Percentiles rank a stretch among this genome's conserved stretches.
phyloP scores from a whole-genome alignment of 2,888 invertebrate genomes.

The Apodemia zela region DNA sequence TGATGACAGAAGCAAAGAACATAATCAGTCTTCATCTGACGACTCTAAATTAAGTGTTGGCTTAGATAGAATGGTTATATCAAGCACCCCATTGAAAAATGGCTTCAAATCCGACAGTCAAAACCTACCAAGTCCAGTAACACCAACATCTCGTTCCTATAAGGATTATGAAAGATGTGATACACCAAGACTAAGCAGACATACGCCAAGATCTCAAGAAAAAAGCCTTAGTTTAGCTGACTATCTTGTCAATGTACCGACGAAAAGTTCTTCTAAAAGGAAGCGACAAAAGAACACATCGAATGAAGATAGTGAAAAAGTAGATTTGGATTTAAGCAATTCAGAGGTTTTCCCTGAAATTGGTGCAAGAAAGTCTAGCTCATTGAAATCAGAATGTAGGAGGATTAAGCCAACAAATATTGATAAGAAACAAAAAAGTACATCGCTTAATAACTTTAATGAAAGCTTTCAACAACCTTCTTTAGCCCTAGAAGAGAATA shows the following conservation, averaged over 20 bases:
- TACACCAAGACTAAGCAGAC: conserved; percentile 54
- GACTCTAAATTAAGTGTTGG: conserved; percentile 55
- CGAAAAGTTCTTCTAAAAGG: conserved; percentile 53
- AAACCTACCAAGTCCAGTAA: conserved; percentile 53
- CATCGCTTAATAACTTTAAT: conserved; percentile 59
- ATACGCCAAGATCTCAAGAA: conserved; percentile 53
- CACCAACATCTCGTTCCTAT: conserved; percentile 47
- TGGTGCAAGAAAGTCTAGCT: conserved; percentile 59
- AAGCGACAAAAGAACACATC: conserved; percentile 50
- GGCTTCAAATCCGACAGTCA: conserved; percentile 49
- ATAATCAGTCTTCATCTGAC: conserved; percentile 55
- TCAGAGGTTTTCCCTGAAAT: conserved; percentile 69
- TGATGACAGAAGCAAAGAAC: conserved; percentile 51
- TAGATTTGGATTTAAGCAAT: conserved; percentile 59
- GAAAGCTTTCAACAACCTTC: conserved; percentile 60
- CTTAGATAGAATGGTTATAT: conserved; percentile 49
- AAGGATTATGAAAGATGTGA: conserved; percentile 61
- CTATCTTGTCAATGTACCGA: conserved; percentile 50
- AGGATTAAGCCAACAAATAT: conserved; percentile 79
- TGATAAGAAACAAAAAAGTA: conserved; percentile 53
- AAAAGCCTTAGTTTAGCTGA: conserved; percentile 62
- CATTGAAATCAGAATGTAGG: conserved; percentile 52
- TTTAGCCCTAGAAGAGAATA: conserved; percentile 54
- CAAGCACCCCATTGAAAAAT: conserved; percentile 68
- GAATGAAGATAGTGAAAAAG: conserved; percentile 48